Evolutionary conservation across 1,140 invertebrate genomes (phyloP), one percentile per base, ranked within the genome.

Genomic region (Rhynchophorus ferrugineus): DNA sequence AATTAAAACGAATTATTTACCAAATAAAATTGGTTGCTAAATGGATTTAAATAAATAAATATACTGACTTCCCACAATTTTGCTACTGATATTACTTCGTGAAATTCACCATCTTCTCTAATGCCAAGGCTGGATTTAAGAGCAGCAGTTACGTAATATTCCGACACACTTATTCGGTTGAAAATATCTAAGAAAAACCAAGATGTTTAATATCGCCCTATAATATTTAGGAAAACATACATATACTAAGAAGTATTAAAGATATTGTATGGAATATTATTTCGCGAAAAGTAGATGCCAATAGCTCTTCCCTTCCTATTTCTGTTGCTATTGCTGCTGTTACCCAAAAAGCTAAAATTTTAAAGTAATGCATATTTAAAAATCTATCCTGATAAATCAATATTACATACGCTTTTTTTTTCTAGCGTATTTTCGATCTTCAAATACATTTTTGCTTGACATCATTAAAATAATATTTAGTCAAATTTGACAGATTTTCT

Each of bases 241-340:
- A 56, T 17, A 57, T 52, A 8, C 55, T 60, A 6, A 56, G 49
- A 9, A 61, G 44, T 19, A 58, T 44, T 3, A 59, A 29, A 35
- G 59, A 63, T 33, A 61, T 42, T 11, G 50, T 13, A 24, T 59
- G 58, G 44, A 54, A 5, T 54, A 56, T 3, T 46, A 60, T 24
- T 50, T 60, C 24, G 53, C 34, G n/a, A 56, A 44, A 14, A 56
- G 54, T 44, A 58, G 48, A 44, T 56, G 49, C 39, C 58, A 50
- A 22, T 3, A 50, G 8, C 35, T 50, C 48, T 20, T 50, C 48
- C 35, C 48, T 42, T 41, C 57, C 56, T 16, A 60, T 38, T 20
- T 58, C 58, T 52, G 61, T 56, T 8, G 61, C 61, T 18, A 63
- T 63, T 17, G 56, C 55, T 46, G 55, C 29, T 0, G 61, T 63